A percentile compares a stretch with the other conserved stretches of the same genome.
Conservation (phyloP, 2,888 invertebrate species). For the Chrysopilus asiliformis region DNA sequence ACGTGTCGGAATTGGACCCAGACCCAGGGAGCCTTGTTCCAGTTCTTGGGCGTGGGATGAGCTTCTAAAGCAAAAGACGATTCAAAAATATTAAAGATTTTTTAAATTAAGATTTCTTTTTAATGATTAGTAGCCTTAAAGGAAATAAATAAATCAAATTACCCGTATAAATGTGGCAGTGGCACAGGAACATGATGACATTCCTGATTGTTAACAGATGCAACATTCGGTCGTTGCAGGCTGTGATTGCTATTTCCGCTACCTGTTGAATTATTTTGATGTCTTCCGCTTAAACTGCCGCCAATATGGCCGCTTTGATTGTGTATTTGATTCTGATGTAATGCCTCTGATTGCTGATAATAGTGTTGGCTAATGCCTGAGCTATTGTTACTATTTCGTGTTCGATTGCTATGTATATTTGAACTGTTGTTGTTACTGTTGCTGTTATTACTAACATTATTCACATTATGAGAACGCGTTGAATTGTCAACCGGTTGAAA, state of each 20-base stretch:
- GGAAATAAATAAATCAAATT: constrained; percentile 6
- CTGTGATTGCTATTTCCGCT: constrained; percentile 8
- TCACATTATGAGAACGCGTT: constrained; percentile 17
- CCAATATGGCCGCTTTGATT: too few species aligned
- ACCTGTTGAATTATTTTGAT: too few species aligned
- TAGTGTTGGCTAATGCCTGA: background rate
- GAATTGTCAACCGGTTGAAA: constrained; percentile 43
- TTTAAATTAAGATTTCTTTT: background rate
- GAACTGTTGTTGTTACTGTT: constrained; percentile 15
- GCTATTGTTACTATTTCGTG: constrained; percentile 4
- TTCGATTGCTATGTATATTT: constrained; percentile 8
- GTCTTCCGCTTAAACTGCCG: too few species aligned
- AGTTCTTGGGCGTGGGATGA: constrained; percentile 19
- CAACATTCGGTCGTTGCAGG: constrained; percentile 8
- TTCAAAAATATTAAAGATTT: background rate
- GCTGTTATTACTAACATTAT: constrained; percentile 19
- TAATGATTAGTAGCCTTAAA: background rate
- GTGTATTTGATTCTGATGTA: constrained; percentile 4
- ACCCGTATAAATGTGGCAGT: constrained; percentile 22
- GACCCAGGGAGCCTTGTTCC: constrained; percentile 19
- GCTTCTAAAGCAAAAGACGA: constrained; percentile 14
- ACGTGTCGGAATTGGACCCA: constrained; percentile 16
- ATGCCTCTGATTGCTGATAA: constrained; percentile 7
- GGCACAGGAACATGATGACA: constrained; percentile 15
- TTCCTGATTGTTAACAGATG: constrained; percentile 13